Percentiles rank a stretch among this genome's conserved stretches.
Conservation (phyloP, 1,140 invertebrate species). For the Copidosoma floridanum region DNA sequence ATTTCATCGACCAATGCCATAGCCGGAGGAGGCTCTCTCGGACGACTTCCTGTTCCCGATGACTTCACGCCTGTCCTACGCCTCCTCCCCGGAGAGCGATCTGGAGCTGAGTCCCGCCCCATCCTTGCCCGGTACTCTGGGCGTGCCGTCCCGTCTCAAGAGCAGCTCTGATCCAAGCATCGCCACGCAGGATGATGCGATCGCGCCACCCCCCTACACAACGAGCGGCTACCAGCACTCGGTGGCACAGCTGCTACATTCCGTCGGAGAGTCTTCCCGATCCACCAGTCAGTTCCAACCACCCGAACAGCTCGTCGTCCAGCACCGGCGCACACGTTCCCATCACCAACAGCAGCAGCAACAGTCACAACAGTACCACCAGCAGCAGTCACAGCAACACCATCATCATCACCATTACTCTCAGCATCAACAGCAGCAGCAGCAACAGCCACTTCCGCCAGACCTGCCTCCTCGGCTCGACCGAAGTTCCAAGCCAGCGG, state of each 20-base stretch:
- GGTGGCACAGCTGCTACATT: slow-evolving; percentile 29
- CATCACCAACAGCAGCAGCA: slow-evolving; percentile 38
- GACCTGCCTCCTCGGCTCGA: slow-evolving; percentile 83
- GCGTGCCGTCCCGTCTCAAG: slow-evolving; percentile 70
- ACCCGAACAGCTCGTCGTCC: slow-evolving; percentile 49
- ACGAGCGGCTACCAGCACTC: slow-evolving; percentile 62
- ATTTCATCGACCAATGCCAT: slow-evolving; percentile 50
- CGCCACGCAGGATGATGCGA: slow-evolving; percentile 66
- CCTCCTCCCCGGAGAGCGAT: slow-evolving; percentile 93
- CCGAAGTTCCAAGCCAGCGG: slow-evolving; percentile 69
- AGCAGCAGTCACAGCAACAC: slow-evolving; percentile 34
- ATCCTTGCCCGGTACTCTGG: slow-evolving; percentile 60
- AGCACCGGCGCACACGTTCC: slow-evolving; percentile 49
- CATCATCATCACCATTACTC: slow-evolving; percentile 63
- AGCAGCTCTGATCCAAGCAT: slow-evolving; percentile 87
- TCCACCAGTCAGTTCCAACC: slow-evolving; percentile 37
- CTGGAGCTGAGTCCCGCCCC: slow-evolving; percentile 80
- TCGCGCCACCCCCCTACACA: slow-evolving; percentile 58
- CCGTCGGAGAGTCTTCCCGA: background rate
- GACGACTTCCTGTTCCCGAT: slow-evolving; percentile 98
- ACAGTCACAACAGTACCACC: background rate
- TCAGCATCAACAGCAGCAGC: slow-evolving; percentile 35
- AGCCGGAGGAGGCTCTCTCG: slow-evolving; percentile 81
- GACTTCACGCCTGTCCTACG: slow-evolving; percentile 92
- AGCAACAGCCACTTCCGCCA: slow-evolving; percentile 49